Percentiles rank a stretch among this genome's conserved stretches.
phyloP scores from a whole-genome alignment of 2,888 invertebrate species.

The Cheilosia variabilis region DNA sequence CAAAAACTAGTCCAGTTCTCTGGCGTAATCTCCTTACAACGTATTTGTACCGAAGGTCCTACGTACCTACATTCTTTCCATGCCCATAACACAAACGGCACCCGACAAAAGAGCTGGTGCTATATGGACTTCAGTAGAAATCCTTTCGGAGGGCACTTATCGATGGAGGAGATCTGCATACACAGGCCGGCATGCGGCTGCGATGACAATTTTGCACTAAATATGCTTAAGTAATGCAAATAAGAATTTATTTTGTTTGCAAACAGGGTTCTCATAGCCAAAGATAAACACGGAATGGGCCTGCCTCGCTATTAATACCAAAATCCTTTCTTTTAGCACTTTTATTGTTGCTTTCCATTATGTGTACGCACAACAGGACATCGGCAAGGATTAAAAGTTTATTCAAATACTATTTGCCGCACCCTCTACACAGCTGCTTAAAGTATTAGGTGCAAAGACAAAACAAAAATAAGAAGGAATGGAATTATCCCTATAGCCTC shows the following conservation, averaged over 20 bases:
- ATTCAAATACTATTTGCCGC: constrained; percentile 67
- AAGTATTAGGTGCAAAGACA: constrained; percentile 71
- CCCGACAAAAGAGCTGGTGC: constrained; percentile 27
- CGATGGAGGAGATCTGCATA: constrained; percentile 19
- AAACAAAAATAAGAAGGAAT: constrained; percentile 42
- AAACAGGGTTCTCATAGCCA: constrained; percentile 76
- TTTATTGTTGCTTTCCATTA: constrained; percentile 1
- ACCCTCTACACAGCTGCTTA: constrained; percentile 60
- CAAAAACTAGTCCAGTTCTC: constrained; percentile 14
- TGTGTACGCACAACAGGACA: constrained; percentile 11
- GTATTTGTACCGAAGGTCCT: background rate
- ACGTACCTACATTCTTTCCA: constrained; percentile 4
- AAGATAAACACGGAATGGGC: constrained; percentile 73
- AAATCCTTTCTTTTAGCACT: constrained; percentile 71
- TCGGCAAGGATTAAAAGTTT: constrained; percentile 72
- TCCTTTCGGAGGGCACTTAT: constrained; percentile 45
- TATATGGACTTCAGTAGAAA: constrained; percentile 52
- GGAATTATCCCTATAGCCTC: constrained; percentile 51
- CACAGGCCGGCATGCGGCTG: no score
- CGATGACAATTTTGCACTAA: constrained; percentile 56
- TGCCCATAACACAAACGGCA: constrained; percentile 10
- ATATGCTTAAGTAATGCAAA: constrained; percentile 70
- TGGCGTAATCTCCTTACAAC: constrained; percentile 56
- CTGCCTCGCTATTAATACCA: constrained; percentile 60
- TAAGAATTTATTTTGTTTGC: constrained; percentile 74